These are phyloP conservation scores for Cheilosia urbana DNA, from an alignment of 2,888 invertebrate species.

Conservation along the genomic window DNA sequence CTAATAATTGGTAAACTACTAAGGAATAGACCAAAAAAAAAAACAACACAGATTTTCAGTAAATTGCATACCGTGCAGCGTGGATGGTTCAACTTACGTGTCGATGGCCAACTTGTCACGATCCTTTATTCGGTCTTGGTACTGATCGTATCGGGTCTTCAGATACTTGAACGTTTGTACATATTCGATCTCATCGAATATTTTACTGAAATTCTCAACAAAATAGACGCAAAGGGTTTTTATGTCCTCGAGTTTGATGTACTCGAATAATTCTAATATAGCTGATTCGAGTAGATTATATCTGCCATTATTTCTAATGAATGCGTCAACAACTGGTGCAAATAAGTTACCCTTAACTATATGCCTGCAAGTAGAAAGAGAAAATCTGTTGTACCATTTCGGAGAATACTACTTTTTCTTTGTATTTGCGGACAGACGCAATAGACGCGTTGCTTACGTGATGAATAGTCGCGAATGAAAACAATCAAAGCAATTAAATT, in stretches of 20 bases:
- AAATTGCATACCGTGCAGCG: neutral
- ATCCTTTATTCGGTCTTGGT: conserved; percentile 95
- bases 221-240: conserved; percentile 96
- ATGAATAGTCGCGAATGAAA: too few species aligned
- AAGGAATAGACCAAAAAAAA: conserved; percentile 3
- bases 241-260: conserved; percentile 96
- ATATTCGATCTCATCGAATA: conserved; percentile 97
- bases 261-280: conserved; percentile 99
- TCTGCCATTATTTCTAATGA: conserved; percentile 97
- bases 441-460: too few species aligned
- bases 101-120: conserved; percentile 90
- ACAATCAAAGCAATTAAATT: too few species aligned
- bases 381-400: neutral
- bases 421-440: too few species aligned
- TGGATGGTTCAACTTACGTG: conserved; percentile 84
- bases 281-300: conserved; percentile 99
- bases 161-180: conserved; percentile 98
- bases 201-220: conserved; percentile 97
- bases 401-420: too few species aligned
- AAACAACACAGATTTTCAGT: neutral
- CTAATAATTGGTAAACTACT: conserved; percentile 88
- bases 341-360: conserved; percentile 97
- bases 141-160: conserved; percentile 94
- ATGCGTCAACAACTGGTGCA: conserved; percentile 97
- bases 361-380: conserved; percentile 86